phyloP scores from a whole-genome alignment of 2,113 vertebrate genomes.

The Leucoraja erinaceus region DNA sequence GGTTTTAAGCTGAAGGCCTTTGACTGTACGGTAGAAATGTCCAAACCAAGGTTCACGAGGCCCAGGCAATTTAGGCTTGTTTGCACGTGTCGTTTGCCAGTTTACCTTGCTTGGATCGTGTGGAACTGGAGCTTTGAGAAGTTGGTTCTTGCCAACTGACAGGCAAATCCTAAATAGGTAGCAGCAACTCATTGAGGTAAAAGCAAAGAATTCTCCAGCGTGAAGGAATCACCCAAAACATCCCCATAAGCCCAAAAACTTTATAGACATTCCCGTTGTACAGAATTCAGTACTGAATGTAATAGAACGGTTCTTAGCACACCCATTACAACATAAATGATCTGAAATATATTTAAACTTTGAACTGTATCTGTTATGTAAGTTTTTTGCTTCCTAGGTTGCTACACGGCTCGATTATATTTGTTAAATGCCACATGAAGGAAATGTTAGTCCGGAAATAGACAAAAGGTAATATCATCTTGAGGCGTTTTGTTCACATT shows the following conservation, averaged over 20 bases:
- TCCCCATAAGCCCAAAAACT: neutral
- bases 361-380: slow-evolving; percentile 12
- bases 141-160: neutral
- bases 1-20: neutral
- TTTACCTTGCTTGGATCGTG: too few relatives aligned
- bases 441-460: slow-evolving; percentile 20
- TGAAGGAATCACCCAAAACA: neutral
- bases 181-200: neutral
- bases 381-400: neutral
- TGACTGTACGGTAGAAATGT: neutral
- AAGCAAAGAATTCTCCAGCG: neutral
- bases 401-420: slow-evolving; percentile 15
- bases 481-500: slow-evolving; percentile 25
- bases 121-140: neutral
- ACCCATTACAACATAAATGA: slow-evolving; percentile 10
- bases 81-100: neutral
- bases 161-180: neutral
- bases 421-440: slow-evolving; percentile 22
- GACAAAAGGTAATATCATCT: slow-evolving; percentile 1
- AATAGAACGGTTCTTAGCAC: neutral
- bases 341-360: slow-evolving; percentile 23
- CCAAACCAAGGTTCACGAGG: neutral
- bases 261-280: slow-evolving; percentile 4
- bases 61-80: neutral
- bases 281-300: neutral